A percentile compares a stretch with the other conserved stretches of the same genome.
Conservation (phyloP, 2,888 invertebrate species). For the Drosophila formosana region DNA sequence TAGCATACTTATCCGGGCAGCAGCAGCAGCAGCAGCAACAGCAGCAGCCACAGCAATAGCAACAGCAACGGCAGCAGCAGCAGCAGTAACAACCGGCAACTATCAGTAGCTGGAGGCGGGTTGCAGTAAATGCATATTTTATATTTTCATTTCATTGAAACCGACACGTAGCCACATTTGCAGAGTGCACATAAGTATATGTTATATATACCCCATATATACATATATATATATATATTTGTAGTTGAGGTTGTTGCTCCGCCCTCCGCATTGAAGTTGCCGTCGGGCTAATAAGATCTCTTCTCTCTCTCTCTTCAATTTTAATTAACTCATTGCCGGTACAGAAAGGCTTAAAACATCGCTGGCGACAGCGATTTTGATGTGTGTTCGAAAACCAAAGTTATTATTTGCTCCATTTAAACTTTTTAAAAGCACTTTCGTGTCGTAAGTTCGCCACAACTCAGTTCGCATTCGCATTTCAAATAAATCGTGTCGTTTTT, state of each 20-base stretch:
- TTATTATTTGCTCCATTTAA: slow-evolving; percentile 11
- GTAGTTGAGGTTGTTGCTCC: slow-evolving; percentile 50
- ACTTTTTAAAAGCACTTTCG: slow-evolving; percentile 28
- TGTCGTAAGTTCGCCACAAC: slow-evolving; percentile 17
- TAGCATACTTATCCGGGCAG: slow-evolving; percentile 71
- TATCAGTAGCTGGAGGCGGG: slow-evolving; percentile 51
- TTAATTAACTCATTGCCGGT: slow-evolving; percentile 52
- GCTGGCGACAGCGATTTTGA: slow-evolving; percentile 13
- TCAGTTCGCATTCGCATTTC: slow-evolving; percentile 1
- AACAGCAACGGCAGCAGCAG: slow-evolving; percentile 15
- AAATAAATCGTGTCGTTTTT: slow-evolving; percentile 4
- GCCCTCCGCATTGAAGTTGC: slow-evolving; percentile 26
- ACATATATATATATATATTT: background rate
- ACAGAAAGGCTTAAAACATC: slow-evolving; percentile 3
- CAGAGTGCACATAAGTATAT: slow-evolving; percentile 19
- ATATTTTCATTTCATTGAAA: slow-evolving; percentile 80
- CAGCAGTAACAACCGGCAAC: slow-evolving; percentile 41
- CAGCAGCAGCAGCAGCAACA: slow-evolving; percentile 26
- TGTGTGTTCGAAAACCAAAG: slow-evolving; percentile 6
- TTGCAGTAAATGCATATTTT: slow-evolving; percentile 76
- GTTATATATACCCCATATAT: background rate
- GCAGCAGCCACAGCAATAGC: slow-evolving; percentile 1
- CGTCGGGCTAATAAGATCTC: slow-evolving; percentile 46
- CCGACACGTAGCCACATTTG: slow-evolving; percentile 64
- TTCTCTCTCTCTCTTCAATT: slow-evolving; percentile 36